Conservation (phyloP, 2,888 invertebrate genomes). For the Parascotia fuliginaria region DNA sequence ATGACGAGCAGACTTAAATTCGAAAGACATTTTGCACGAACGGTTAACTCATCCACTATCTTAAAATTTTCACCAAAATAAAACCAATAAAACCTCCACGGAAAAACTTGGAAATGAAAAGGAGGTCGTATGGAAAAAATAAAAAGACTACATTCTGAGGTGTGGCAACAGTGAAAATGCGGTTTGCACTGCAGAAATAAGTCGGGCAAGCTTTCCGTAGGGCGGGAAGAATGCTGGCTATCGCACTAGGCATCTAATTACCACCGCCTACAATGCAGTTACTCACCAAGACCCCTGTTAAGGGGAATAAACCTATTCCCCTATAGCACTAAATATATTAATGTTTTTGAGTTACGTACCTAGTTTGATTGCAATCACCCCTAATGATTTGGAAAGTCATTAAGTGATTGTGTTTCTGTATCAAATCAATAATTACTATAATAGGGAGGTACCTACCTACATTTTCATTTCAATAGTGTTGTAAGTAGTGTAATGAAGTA, state of each 20-base stretch:
- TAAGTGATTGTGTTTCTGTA: background rate
- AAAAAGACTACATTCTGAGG: slow-evolving; percentile 55
- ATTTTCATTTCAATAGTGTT: no score
- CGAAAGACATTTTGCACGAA: slow-evolving; percentile 67
- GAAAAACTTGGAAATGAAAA: slow-evolving; percentile 42
- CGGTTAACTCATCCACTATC: slow-evolving; percentile 42
- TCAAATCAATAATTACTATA: slow-evolving; percentile 1
- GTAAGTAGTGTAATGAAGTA: no score
- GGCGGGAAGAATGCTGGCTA: slow-evolving; percentile 63
- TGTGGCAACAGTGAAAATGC: slow-evolving; percentile 59
- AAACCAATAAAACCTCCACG: slow-evolving; percentile 46
- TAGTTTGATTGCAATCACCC: slow-evolving; percentile 23
- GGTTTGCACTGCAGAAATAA: slow-evolving; percentile 62
- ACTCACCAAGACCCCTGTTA: slow-evolving; percentile 48
- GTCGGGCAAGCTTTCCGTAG: slow-evolving; percentile 50
- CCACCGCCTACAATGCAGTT: slow-evolving; percentile 58
- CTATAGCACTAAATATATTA: slow-evolving; percentile 54
- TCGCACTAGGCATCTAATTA: slow-evolving; percentile 77
- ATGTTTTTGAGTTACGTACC: slow-evolving; percentile 9
- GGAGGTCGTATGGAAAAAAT: slow-evolving; percentile 44
- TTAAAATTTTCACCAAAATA: slow-evolving; percentile 40
- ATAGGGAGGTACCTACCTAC: no score
- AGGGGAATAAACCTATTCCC: slow-evolving; percentile 64
- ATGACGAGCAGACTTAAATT: slow-evolving; percentile 65
- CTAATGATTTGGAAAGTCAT: slow-evolving; percentile 7